Evolutionary conservation across 2,797 vertebrate species (phyloP).

Genomic region (Champsocephalus gunnari): DNA sequence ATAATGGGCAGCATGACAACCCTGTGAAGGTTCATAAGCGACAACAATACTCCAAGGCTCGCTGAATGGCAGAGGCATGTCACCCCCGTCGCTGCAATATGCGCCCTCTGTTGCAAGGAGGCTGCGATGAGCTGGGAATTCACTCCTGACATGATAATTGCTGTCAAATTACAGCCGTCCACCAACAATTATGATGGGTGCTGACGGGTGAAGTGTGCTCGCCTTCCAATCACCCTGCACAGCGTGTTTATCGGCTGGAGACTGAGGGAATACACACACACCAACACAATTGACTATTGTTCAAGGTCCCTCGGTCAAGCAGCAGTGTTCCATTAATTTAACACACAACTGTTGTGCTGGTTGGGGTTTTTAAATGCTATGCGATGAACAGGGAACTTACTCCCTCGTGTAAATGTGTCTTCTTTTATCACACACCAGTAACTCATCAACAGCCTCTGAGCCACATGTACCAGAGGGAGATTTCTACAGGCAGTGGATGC

Average conservation of each 20-base stretch:
- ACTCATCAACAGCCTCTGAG: conserved; percentile 41
- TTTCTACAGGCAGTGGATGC: neutral
- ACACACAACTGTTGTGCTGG: conserved; percentile 42
- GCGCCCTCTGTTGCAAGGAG: conserved; percentile 44
- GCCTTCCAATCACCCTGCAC: neutral
- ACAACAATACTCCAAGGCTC: conserved; percentile 47
- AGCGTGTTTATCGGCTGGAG: neutral
- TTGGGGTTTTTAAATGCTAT: conserved; percentile 55
- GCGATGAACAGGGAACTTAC: conserved; percentile 42
- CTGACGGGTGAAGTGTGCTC: conserved; percentile 65
- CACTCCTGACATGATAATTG: conserved; percentile 69
- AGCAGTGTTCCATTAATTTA: conserved; percentile 23
- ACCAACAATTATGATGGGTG: conserved; percentile 65
- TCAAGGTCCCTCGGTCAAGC: conserved; percentile 58
- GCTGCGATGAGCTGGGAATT: conserved; percentile 58
- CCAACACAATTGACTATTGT: conserved; percentile 24
- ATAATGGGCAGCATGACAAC: conserved; percentile 54
- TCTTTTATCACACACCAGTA: conserved; percentile 34
- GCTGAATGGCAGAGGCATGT: conserved; percentile 29
- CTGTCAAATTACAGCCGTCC: conserved; percentile 77
- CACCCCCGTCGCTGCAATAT: conserved; percentile 6
- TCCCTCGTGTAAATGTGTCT: conserved; percentile 44
- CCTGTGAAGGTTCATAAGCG: conserved; percentile 41
- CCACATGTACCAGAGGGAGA: neutral
- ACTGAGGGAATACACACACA: conserved; percentile 1